Base-by-base conservation (phyloP, 2,113 vertebrate genomes). In the Percina caprodes region DNA sequence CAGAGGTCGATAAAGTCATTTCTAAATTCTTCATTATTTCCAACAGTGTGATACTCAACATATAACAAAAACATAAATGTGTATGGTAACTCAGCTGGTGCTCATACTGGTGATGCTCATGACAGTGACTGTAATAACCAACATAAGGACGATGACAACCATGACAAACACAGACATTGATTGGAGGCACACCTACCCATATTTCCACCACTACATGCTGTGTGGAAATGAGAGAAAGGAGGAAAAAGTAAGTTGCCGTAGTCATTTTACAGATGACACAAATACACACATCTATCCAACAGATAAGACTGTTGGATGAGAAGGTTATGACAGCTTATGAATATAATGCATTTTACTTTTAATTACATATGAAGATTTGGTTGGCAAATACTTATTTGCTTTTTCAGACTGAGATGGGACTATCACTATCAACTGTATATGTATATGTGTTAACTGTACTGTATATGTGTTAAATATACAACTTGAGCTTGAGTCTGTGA, bases 131-230 rank as follows among this genome's bases (percentile, higher is more conserved):
- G 49, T 24, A 56, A 69, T 55, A 42, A 74, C 24, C 18, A 65
- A 79, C 74, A 74, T 10, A 13, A 63, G 45, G 62, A 68, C 14
- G 2, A 55, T 9, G 46, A 82, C 52, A 66, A 55, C 65, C 35
- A 72, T 58, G 24, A 69, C 59, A 68, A 62, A 77, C 73, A 78
- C 42, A 80, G 6, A 83, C 61, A 67, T 73, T 42, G 21, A 71
- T 71, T 59, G 77, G 49, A 80, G 68, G 74, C 49, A 80, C 73
- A 83, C 83, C 74, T 89, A 86, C 89, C 77, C 86, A 89, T 54
- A 86, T 79, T 85, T 91, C 83, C 90, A 88, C 90, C 83, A 87
- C 85, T 87, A 89, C 76, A 87, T 88, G 88, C 86, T 86, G 85
- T 79, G 82, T 85, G 85, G 79, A 82, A 77, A 82, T 81, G 80